A percentile compares a stretch with the other conserved stretches of the same genome.
Conservation (phyloP, 2,888 invertebrate genomes). For the Reticulitermes lucifugus region DNA sequence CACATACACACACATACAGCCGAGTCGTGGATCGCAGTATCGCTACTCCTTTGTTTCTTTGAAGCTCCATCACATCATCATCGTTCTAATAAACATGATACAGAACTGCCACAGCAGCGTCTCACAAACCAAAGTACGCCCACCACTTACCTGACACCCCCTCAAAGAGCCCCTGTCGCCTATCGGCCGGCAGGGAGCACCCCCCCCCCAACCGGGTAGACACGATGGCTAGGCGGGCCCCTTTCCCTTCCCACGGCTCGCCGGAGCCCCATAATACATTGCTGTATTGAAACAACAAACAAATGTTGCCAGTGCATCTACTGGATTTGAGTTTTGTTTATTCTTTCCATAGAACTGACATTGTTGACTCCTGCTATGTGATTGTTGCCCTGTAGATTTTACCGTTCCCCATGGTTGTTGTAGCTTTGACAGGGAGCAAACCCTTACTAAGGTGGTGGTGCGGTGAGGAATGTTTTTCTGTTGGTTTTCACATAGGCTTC, state of each 20-base stretch:
- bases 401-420: conserved; percentile 54
- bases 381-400: conserved; percentile 54
- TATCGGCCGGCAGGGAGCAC: conserved; percentile 13
- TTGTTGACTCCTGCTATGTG: conserved; percentile 54
- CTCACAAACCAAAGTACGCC: conserved; percentile 32
- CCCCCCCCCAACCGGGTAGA: conserved; percentile 1
- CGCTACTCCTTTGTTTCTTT: conserved; percentile 48
- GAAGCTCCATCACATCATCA: conserved; percentile 43
- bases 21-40: conserved; percentile 49
- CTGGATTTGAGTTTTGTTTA: conserved; percentile 54
- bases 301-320: conserved; percentile 54
- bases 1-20: conserved; percentile 37
- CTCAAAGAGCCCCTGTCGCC: neutral
- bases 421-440: conserved; percentile 54
- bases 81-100: conserved; percentile 27
- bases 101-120: conserved; percentile 19
- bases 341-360: conserved; percentile 53
- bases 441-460: conserved; percentile 54
- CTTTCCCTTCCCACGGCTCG: conserved; percentile 19
- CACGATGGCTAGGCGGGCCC: conserved; percentile 37
- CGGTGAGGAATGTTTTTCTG: conserved; percentile 55
- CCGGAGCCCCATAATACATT: conserved; percentile 34
- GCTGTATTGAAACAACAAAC: conserved; percentile 44
- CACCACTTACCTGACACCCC: conserved; percentile 17
- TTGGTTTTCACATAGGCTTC: conserved; percentile 46